Conservation (phyloP, 2,113 vertebrate species). For the Amazona vittata region DNA sequence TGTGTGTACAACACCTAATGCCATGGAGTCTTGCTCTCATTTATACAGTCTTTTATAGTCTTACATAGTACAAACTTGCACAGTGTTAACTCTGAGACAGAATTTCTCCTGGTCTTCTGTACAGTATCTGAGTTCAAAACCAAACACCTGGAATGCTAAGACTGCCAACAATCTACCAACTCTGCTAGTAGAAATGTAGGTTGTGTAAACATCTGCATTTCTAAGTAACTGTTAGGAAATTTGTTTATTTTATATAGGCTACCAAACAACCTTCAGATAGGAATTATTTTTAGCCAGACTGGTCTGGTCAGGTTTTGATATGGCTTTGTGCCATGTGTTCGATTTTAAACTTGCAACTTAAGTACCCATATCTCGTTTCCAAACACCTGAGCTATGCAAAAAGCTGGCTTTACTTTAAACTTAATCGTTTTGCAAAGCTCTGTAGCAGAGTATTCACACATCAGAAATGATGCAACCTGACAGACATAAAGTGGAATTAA, state of each 20-base stretch:
- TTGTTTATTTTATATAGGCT: neutral
- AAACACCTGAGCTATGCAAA: conserved; percentile 23
- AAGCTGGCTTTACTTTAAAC: conserved; percentile 70
- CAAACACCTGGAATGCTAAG: neutral
- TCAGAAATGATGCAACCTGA: conserved; percentile 71
- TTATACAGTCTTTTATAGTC: neutral
- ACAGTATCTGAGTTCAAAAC: neutral
- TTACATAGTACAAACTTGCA: neutral
- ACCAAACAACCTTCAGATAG: neutral
- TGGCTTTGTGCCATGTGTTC: neutral
- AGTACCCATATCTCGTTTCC: neutral
- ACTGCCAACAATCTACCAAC: neutral
- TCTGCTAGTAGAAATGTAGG: neutral
- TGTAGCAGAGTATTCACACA: conserved; percentile 19
- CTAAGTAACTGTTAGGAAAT: conserved; percentile 1
- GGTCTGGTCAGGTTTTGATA: conserved; percentile 15
- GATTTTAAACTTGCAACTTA: neutral
- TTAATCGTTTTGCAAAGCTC: conserved; percentile 1
- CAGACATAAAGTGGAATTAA: conserved; percentile 71
- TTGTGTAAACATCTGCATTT: conserved; percentile 19
- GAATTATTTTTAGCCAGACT: neutral
- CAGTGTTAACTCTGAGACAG: neutral
- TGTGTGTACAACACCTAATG: neutral
- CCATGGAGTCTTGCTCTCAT: neutral
- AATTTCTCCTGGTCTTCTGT: neutral